Evolutionary conservation across 92 coral and sea anemone species (phyloP), one percentile per base, ranked within the genome.

Genomic region (Umimayanthus chanpuru): DNA sequence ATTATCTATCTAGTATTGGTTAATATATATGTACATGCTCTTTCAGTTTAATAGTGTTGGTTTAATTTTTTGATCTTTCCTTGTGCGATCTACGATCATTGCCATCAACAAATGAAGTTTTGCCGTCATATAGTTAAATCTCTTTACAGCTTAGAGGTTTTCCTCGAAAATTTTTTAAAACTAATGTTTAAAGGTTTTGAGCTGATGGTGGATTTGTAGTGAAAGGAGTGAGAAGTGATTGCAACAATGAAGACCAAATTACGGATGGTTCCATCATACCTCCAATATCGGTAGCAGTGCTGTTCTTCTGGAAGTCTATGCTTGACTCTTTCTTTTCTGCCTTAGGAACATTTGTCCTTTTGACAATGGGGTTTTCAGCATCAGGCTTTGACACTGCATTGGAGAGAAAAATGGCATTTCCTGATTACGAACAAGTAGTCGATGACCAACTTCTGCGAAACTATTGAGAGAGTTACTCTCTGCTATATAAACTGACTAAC

Each of bases 281-380:
- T 40, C 67, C 58, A 38, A 88, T 18, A 38, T 58, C 39, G 10
- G 86, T 82, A 4, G 93, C 30, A 2, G 95, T 84, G 77, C 79
- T 79, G 64, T 89, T 97, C 79, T 86, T 93, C 84, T 96, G 98
- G 86, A 94, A 93, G 64, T 90, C 82, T 86, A 88, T 90, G 47
- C 92, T 93, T 39, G 94, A 92, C 40, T 90, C 83, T 85, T 97
- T 94, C 61, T 92, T 92, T 32, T 92, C 98, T 72, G 92, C 91
- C 78, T 87, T 85, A 32, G 99, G 94, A 15, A 97, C 94, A 58
- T 94, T 94, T 21, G 98, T 89, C 78, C 93, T 89, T 87, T 97
- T 97, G 0, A 97, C 97, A 61, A 97, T 87, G 6, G 99, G 99
- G 85, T 96, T 94, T 89, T 97, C 98, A 0, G 99, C 99, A 64